Base-by-base conservation (phyloP, 2,888 invertebrate species). In the Sinodicranocentrus sp. region DNA sequence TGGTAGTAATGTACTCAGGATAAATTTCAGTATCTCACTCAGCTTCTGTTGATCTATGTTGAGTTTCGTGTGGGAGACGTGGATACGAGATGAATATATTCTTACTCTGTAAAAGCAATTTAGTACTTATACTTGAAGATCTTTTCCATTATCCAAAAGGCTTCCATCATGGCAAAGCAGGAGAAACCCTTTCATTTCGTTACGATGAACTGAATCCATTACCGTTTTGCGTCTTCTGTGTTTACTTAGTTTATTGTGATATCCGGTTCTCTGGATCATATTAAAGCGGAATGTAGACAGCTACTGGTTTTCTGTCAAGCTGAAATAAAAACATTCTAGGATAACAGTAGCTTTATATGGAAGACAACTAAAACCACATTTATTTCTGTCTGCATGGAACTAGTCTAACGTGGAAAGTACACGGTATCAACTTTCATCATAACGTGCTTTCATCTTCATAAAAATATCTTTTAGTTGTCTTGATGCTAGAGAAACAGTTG, bases 241-340 rank as follows among this genome's bases (percentile, higher is more conserved):
- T 80, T 80, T 80, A 73, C 80, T 43, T 57, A 72, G 72, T 80
- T 80, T 80, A 80, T 80, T 80, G 80, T 80, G 80, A 72, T 80
- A 80, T 80, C 80, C 80, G 72, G 65, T 72, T 72, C 70, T 67
- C 76, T 25, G 76, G 54, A 75, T 65, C 76, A 65, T 65, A 65
- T 15, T 48, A 44, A 65, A 67, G 23, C 28, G 61, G 25, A 61
- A 61, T 28, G 61, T 2, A 17, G 48, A 5, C 67, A 6, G 2
- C 67, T 21, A 13, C 13, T 19, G 39, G 6, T 61, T 61, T 23
- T 59, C 10, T 26, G n/a, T 61, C 61, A 5, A 28, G 17, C 21
- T 61, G 8, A 28, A 28, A 26, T 61, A n/a, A 71, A 19, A 54
- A 70, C 52, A 68, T 39, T 2, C 8, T 1, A 21, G 39, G 33